Conservation (phyloP, 2,888 invertebrate species). For the Stomorhina lunata region DNA sequence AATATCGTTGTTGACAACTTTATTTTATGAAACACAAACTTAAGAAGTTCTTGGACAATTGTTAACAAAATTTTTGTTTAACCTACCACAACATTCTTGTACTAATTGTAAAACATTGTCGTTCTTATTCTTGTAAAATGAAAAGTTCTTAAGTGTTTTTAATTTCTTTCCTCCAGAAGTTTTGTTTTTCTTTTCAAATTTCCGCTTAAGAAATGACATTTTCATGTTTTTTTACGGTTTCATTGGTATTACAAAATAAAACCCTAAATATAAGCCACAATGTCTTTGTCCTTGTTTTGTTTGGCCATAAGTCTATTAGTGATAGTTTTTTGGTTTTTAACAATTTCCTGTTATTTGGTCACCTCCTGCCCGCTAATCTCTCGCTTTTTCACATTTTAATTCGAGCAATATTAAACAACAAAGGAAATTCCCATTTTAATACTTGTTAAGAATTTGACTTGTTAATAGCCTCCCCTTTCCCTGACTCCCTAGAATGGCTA, state of each 20-base stretch:
- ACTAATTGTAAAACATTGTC: constrained; percentile 50
- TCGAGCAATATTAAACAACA: constrained; percentile 35
- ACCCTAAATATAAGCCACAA: neutral
- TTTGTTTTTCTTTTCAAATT: neutral
- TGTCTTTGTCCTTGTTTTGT: constrained; percentile 5
- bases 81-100: constrained; percentile 12
- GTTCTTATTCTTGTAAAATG: neutral
- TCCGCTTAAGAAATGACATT: neutral
- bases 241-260: neutral
- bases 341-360: neutral
- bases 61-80: neutral
- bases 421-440: constrained; percentile 50
- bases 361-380: neutral
- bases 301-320: constrained; percentile 32
- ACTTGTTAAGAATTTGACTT: constrained; percentile 42
- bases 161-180: neutral
- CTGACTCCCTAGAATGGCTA: neutral
- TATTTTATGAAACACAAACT: neutral
- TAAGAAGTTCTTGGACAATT: constrained; percentile 1
- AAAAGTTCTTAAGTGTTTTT: neutral
- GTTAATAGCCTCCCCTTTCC: constrained; percentile 24
- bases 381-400: neutral
- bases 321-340: neutral
- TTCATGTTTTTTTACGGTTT: constrained; percentile 18
- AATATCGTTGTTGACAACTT: too few species aligned